These are phyloP conservation scores for Cephus pygmeus DNA, from an alignment of 2,888 invertebrate genomes.

Conservation along the genomic window DNA sequence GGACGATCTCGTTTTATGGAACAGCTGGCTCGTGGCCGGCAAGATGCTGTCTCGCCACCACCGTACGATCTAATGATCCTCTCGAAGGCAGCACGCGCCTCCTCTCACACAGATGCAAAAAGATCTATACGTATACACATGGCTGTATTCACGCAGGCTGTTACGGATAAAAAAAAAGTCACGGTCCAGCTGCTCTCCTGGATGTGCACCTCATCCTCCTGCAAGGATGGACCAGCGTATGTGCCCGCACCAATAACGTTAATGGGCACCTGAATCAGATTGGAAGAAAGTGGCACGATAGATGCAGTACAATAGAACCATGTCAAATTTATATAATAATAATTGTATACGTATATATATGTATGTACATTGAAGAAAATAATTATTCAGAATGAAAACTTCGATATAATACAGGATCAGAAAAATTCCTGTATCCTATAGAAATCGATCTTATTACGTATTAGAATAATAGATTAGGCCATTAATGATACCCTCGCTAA, in stretches of 20 bases:
- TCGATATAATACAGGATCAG: too few species aligned
- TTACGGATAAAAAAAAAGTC: constrained; percentile 28
- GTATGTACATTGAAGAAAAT: neutral
- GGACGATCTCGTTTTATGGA: constrained; percentile 13
- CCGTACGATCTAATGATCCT: constrained; percentile 24
- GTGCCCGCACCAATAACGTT: neutral
- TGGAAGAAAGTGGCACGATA: neutral
- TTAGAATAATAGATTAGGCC: neutral
- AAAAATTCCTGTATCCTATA: neutral
- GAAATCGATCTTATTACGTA: neutral
- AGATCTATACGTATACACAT: neutral
- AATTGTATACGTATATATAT: too few species aligned
- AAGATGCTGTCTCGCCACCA: constrained; percentile 21
- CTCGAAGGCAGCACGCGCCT: constrained; percentile 36
- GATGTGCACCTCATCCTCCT: neutral
- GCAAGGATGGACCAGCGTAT: neutral
- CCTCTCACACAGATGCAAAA: constrained; percentile 10
- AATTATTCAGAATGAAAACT: neutral
- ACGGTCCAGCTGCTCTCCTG: constrained; percentile 35
- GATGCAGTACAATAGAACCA: neutral
- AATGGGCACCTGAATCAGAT: neutral
- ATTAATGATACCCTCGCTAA: too few species aligned
- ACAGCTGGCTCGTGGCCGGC: constrained; percentile 22
- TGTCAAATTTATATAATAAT: neutral
- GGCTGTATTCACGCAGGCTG: constrained; percentile 11